These are phyloP conservation scores for Micromys minutus DNA, from an alignment of 2,113 vertebrate species.

Conservation along the genomic window DNA sequence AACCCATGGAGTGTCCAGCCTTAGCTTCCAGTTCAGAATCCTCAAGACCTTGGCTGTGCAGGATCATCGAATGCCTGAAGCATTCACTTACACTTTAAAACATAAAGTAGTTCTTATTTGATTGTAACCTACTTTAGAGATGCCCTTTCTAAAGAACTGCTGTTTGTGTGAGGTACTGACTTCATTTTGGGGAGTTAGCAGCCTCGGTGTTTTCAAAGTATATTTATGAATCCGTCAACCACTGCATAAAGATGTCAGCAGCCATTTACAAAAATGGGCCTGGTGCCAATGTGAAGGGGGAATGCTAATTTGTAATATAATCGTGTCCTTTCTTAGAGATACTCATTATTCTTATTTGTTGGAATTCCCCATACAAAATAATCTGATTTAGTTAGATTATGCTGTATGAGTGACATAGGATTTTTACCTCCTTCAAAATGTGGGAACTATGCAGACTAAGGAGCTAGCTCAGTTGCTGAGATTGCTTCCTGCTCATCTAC, in stretches of 20 bases:
- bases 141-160: neutral
- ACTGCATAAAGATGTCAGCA: neutral
- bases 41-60: neutral
- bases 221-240: neutral
- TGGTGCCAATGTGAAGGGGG: neutral
- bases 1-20: neutral
- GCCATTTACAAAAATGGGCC: neutral
- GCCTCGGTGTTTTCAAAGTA: neutral
- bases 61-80: neutral
- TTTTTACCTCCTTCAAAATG: neutral
- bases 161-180: neutral
- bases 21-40: neutral
- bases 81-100: neutral
- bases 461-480: neutral
- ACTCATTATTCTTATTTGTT: neutral
- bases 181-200: neutral
- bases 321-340: neutral
- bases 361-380: neutral
- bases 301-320: constrained; percentile 3
- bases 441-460: neutral
- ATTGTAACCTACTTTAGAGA: neutral
- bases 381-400: neutral
- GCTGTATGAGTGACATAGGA: neutral
- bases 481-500: neutral
- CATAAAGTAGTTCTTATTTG: neutral